Conservation (phyloP, 2,797 vertebrate genomes). For the Borostomias antarcticus region DNA sequence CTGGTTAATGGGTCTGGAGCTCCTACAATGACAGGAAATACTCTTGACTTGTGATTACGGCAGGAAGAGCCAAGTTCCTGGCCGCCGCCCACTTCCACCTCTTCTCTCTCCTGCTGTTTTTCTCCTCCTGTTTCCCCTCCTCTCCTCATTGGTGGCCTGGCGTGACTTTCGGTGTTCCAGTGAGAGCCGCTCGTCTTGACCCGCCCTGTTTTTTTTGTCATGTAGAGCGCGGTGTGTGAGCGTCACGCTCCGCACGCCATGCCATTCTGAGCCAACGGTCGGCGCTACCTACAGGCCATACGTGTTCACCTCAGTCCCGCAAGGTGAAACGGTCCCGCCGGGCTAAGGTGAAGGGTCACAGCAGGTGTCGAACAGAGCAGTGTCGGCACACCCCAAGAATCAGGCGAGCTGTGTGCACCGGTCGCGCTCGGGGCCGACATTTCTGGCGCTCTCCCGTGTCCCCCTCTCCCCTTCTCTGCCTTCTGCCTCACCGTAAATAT, state of each 20-base stretch:
- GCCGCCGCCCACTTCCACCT: conserved; percentile 80
- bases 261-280: not conserved
- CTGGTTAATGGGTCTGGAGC: conserved; percentile 67
- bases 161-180: conserved; percentile 72
- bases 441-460: conserved; percentile 25
- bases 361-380: not conserved
- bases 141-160: conserved; percentile 39
- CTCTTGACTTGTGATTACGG: conserved; percentile 79
- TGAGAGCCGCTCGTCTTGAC: conserved; percentile 62
- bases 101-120: conserved; percentile 75
- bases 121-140: conserved; percentile 63
- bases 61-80: conserved; percentile 79
- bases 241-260: no score
- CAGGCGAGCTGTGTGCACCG: conserved; percentile 2
- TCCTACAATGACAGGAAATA: conserved; percentile 81
- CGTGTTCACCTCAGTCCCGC: no score
- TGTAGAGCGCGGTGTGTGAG: conserved; percentile 24
- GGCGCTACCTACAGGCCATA: no score
- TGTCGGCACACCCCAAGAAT: conserved; percentile 2
- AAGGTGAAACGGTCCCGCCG: not conserved
- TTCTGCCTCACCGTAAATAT: conserved; percentile 72
- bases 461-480: conserved; percentile 41
- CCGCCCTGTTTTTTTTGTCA: conserved; percentile 67
- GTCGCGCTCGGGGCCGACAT: conserved; percentile 36
- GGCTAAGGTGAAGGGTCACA: not conserved